phyloP scores from a whole-genome alignment of 2,888 invertebrate genomes.

The Pimpla rufipes region DNA sequence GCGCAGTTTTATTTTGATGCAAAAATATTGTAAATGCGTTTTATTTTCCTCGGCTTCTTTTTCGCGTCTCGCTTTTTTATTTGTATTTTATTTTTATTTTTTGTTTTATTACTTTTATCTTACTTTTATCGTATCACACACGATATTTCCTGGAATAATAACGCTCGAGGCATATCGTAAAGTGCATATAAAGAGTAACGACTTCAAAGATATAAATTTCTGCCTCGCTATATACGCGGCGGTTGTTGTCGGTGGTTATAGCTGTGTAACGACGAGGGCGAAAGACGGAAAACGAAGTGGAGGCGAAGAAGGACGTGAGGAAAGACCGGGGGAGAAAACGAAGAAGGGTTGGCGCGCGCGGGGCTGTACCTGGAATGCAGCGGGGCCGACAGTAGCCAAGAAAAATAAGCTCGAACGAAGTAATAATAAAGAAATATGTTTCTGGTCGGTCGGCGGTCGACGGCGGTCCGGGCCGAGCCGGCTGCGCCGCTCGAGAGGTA shows the following conservation, averaged over 20 bases:
- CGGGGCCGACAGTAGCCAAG: conserved; percentile 75
- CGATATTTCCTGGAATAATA: conserved; percentile 71
- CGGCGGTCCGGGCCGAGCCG: conserved; percentile 66
- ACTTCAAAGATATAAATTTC: conserved; percentile 79
- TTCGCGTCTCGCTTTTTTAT: background rate
- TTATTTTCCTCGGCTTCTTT: background rate
- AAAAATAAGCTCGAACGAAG: conserved; percentile 85
- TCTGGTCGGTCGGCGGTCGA: conserved; percentile 81
- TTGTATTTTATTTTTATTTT: conserved; percentile 6
- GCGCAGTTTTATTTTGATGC: too few species aligned
- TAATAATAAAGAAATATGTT: conserved; percentile 85
- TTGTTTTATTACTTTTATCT: conserved; percentile 14
- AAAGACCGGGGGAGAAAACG: conserved; percentile 9
- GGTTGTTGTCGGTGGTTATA: conserved; percentile 48
- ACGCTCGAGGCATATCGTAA: conserved; percentile 73
- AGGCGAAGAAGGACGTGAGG: conserved; percentile 25
- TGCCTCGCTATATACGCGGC: conserved; percentile 70
- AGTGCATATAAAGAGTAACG: conserved; percentile 81
- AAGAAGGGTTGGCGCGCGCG: conserved; percentile 54
- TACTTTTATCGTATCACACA: conserved; percentile 38
- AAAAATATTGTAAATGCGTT: background rate
- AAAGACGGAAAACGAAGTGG: conserved; percentile 54
- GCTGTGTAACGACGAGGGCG: conserved; percentile 58
- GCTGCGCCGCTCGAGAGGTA: conserved; percentile 36
- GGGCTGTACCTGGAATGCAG: conserved; percentile 81